phyloP scores from a whole-genome alignment of 1,140 invertebrate species.

The Euglossa dilemma region DNA sequence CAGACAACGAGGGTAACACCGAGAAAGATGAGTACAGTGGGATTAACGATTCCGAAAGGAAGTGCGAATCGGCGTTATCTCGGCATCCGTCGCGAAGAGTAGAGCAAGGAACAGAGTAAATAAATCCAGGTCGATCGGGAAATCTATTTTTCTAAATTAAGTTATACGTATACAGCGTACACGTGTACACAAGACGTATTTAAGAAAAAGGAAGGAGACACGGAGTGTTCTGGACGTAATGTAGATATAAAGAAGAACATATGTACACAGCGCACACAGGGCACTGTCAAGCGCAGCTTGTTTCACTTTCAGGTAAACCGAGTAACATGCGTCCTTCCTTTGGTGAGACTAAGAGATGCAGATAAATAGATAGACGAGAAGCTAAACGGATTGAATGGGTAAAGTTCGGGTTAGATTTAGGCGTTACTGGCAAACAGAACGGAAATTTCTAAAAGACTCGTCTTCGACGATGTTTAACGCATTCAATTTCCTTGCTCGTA shows the following conservation, averaged over 20 bases:
- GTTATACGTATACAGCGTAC: not conserved
- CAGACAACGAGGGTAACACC: too few species aligned
- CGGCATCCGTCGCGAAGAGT: too few species aligned
- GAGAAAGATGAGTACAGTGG: too few species aligned
- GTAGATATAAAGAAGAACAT: not conserved
- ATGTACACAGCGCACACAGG: not conserved
- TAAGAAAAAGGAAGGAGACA: not conserved
- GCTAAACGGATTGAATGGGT: not conserved
- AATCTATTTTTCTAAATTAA: not conserved
- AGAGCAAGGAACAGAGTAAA: not conserved
- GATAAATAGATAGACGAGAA: constrained; percentile 18
- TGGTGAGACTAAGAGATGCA: not conserved
- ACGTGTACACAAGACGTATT: not conserved
- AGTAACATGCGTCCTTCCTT: constrained; percentile 9
- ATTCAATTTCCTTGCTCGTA: constrained; percentile 42
- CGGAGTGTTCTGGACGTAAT: not conserved
- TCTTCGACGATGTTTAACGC: constrained; percentile 42
- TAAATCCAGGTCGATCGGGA: too few species aligned
- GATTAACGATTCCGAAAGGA: too few species aligned
- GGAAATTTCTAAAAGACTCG: constrained; percentile 24
- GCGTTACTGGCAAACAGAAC: not conserved
- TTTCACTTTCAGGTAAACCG: constrained; percentile 27
- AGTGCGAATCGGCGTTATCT: too few species aligned
- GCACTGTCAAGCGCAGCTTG: constrained; percentile 4
- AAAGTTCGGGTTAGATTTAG: too few species aligned